Evolutionary conservation across 2,888 invertebrate genomes (phyloP), one percentile per base, ranked within the genome.

Genomic region (Polyommatus icarus): DNA sequence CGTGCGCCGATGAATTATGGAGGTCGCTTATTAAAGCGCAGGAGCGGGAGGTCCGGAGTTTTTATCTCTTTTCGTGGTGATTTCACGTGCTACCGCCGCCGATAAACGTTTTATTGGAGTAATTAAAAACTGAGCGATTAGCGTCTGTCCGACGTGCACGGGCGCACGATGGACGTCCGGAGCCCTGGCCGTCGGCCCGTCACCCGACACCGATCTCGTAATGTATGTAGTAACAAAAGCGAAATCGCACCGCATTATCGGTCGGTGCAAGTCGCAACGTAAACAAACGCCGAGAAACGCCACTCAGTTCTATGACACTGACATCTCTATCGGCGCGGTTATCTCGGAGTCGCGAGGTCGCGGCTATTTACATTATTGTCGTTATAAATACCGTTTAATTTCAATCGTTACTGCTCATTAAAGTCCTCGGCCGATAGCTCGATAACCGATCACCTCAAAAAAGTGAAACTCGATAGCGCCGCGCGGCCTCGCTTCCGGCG

Each of bases 41-140:
- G 89, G 91, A 91, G 87, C 82, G 90, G 85, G 90, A 91, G 83
- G 86, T 84, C 85, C 85, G 85, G 87, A 86, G 86, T 88, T 88
- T 82, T 90, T 91, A 87, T 91, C 90, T 90, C 88, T 84, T 85
- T 88, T 87, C 84, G 86, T 88, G 85, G 87, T 87, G 88, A 90
- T 92, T 90, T 92, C 90, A 90, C 90, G 89, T 90, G 90, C 89
- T 85, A 88, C 87, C 83, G 90, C 87, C 87, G 85, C 90, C 88
- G 92, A 93, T 94, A 91, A 91, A 90, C 87, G 87, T 90, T 93
- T 93, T 93, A 94, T 92, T 91, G 89, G 87, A 87, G 91, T 90
- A 93, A 93, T 93, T 93, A 92, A 92, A 89, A 88, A 77, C 84
- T 83, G 80, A 73, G 82, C 89, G 90, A 92, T 92, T 91, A 91